These are phyloP conservation scores for Hiodon alosoides DNA, from an alignment of 2,113 vertebrate species.

Conservation along the genomic window DNA sequence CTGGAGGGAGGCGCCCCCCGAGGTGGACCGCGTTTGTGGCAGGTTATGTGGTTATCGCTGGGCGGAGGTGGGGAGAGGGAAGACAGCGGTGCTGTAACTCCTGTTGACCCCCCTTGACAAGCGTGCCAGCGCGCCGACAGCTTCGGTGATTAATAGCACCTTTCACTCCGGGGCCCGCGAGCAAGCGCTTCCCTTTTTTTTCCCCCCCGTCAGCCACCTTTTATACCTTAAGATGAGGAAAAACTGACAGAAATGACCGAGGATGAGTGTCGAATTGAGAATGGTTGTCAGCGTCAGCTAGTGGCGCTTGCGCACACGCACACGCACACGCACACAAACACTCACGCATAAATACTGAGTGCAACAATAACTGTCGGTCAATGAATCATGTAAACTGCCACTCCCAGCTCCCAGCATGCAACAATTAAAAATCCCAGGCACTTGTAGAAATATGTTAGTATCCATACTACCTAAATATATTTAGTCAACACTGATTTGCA, in stretches of 20 bases:
- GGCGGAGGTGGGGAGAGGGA: neutral
- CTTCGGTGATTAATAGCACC: slow-evolving; percentile 51
- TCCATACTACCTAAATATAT: too few species aligned
- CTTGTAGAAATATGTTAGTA: too few species aligned
- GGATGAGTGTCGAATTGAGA: slow-evolving; percentile 9
- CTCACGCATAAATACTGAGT: neutral
- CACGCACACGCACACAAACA: neutral
- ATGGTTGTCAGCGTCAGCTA: neutral
- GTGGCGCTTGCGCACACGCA: neutral
- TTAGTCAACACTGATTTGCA: too few species aligned
- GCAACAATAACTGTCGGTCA: too few species aligned
- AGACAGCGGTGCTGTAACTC: slow-evolving; percentile 5
- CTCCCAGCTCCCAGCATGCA: too few species aligned
- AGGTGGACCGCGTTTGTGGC: neutral
- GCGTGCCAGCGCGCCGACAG: slow-evolving; percentile 34
- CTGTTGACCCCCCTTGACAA: slow-evolving; percentile 31
- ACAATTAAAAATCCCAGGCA: too few species aligned
- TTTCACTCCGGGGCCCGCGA: slow-evolving; percentile 35
- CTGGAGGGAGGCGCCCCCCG: neutral
- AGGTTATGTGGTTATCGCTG: neutral
- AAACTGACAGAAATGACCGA: slow-evolving; percentile 31
- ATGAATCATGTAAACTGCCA: too few species aligned
- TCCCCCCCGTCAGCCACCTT: slow-evolving; percentile 5
- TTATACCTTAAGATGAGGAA: slow-evolving; percentile 32
- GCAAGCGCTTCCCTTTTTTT: slow-evolving; percentile 31